Base-by-base conservation (phyloP, 2,113 vertebrate species). In the Psittacula cyanocephala region DNA sequence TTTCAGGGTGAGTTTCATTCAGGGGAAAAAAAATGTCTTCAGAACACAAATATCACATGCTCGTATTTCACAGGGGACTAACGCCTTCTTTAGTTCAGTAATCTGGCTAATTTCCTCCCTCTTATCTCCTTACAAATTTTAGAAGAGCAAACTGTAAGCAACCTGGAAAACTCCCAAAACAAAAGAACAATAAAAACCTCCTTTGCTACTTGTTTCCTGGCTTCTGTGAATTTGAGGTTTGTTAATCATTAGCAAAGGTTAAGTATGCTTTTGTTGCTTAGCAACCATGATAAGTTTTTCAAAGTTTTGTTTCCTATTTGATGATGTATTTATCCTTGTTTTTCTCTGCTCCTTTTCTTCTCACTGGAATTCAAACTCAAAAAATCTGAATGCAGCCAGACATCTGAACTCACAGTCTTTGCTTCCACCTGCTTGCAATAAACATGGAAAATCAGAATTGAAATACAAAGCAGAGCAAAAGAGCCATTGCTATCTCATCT, bases 221-320 rank as follows among this genome's bases (percentile, higher is more conserved):
- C 31, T 93, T 87, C 47, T 90, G 65, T 5, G 6, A 74, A 96
- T 86, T 84, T 81, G 47, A 83, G 50, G 35, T 86, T 95, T 70
- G 33, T 81, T 93, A 94, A 94, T 97, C 65, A 86, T 77, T 64
- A 89, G 59, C 67, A 93, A 96, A 94, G 86, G 89, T 96, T 97
- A 96, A 96, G 85, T 63, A 64, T 33, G 68, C 9, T 86, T 91
- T 94, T 89, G 91, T 95, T 93, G 84, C 96, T 93, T 96, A 96
- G 96, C 96, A 97, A 97, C 94, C 49, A 53, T 33, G 52, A 92
- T 50, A 70, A 49, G 31, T 72, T 95, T 76, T 96, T 29, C 37
- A 72, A 93, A 94, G 63, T 88, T 90, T 95, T 72, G 24, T 68
- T 88, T 88, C 27, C 64, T 93, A 91, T 89, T 81, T 74, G 76